Evolutionary conservation across 2,113 vertebrate species (phyloP), one percentile per base, ranked within the genome.

Genomic region (Indri indri): DNA sequence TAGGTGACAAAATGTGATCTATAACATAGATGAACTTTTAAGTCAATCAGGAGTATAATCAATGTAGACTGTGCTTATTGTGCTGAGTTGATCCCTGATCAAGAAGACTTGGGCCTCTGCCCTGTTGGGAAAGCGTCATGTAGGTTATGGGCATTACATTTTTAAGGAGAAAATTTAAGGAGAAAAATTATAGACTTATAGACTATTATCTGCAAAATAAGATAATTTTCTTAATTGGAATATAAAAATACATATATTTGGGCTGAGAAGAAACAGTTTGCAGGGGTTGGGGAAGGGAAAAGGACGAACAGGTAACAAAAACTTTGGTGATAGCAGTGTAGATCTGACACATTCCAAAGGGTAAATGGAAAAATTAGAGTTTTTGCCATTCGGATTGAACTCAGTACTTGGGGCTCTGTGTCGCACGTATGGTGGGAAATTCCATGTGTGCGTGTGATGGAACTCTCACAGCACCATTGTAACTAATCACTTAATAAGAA

Each of bases 351-450:
- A 54, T 71, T 88, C 8, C 45, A 88, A 70, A 88, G 3, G 0
- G 3, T 27, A 95, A 73, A 32, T 57, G 12, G 32, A 25, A 65
- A 81, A 95, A 22, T 32, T n/a, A 80, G 2, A 68, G 5, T 11
- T 85, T 81, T 61, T 65, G n/a, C 32, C 20, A 68, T 61, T 88
- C 25, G 74, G 34, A 52, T 57, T 88, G 77, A 94, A 89, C 11
- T 65, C 22, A 42, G 1, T 17, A 11, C 17, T 47, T 83, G 77
- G 30, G 5, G 6, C n/a, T 54, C 20, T 47, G 12, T 52, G 17
- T 63, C 76, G 2, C 50, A 92, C 2, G 3, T 23, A 20, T n/a
- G 14, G 8, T 65, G 70, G 30, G 17, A 73, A 42, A 70, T 89
- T 83, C 6, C 20, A 59, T 3, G 14, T 30, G 3, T 63, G 9